Conservation (phyloP, 2,113 vertebrate genomes). For the Struthio camelus region DNA sequence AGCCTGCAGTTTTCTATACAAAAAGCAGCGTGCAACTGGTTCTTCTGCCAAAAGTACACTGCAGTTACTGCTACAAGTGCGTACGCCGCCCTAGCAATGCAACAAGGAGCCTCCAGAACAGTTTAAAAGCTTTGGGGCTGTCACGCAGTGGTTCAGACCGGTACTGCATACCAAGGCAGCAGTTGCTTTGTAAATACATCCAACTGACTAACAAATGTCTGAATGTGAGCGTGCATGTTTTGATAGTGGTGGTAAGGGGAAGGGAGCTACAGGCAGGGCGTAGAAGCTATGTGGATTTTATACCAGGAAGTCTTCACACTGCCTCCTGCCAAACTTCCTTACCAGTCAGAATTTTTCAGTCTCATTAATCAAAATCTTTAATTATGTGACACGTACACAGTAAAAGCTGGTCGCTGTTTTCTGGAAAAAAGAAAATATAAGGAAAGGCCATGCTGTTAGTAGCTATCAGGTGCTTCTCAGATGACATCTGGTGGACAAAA, state of each 20-base stretch:
- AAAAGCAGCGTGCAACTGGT: not conserved
- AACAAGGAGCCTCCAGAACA: not conserved
- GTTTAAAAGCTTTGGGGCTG: too few relatives aligned
- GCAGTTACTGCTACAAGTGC: not conserved
- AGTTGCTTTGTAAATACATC: not conserved
- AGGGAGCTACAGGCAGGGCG: not conserved
- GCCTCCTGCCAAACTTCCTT: not conserved
- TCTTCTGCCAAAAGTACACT: not conserved
- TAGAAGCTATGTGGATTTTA: not conserved
- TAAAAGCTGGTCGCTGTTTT: not conserved
- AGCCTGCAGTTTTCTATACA: not conserved
- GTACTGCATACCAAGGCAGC: not conserved
- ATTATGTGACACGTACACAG: not conserved
- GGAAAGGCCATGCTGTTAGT: not conserved
- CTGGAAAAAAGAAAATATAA: not conserved
- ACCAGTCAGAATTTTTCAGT: not conserved
- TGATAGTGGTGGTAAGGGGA: not conserved
- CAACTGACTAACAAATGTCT: not conserved
- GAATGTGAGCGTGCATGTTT: not conserved
- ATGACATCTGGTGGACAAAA: slow-evolving; percentile 61
- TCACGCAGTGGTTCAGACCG: too few relatives aligned
- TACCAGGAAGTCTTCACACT: not conserved
- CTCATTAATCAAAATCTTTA: not conserved
- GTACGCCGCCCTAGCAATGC: not conserved
- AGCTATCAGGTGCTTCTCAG: not conserved